Evolutionary conservation across 1,140 invertebrate species (phyloP), one percentile per base, ranked within the genome.

Genomic region (Muscidifurax raptorellus): DNA sequence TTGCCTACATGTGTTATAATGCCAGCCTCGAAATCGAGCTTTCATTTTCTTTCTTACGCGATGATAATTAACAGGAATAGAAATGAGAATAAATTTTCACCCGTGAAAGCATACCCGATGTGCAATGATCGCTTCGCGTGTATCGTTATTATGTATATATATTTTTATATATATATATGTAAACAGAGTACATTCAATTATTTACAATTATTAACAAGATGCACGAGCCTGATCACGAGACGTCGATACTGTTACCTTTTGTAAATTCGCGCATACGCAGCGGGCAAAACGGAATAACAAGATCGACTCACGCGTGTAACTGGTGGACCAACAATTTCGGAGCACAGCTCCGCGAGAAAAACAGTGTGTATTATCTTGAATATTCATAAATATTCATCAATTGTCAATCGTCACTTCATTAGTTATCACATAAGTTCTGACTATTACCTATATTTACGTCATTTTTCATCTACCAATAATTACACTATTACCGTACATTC

Each of bases 261-360:
- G 44, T 15, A 59, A 2, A 59, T 0, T 18, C 13, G 52, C 22
- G 52, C 18, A 15, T 52, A 13, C 18, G 18, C 47, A 15, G 13
- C 13, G 32, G 5, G 32, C 32, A 32, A 52, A 52, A 52, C 36
- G 18, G 15, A 74, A 81, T 85, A 78, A 75, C 30, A 74, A 75
- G 66, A 83, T 66, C 80, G 64, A 52, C 80, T 69, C 75, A 6
- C 32, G 72, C 27, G 32, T 32, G 10, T 10, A 40, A 77, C 40
- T 67, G 87, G 85, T 87, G 87, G 90, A 92, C 91, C 90, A 92
- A 92, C 90, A 86, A 80, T 87, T 83, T 80, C 88, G 90, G 89
- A 92, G 92, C 90, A 87, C 90, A 92, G 91, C 91, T 92, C 89
- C 91, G 88, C 89, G 86, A 88, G 90, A 91, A 91, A 90, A 93